Evolutionary conservation across 2,797 vertebrate species (phyloP), one percentile per base, ranked within the genome.

Genomic region (Lithobates sylvaticus): DNA sequence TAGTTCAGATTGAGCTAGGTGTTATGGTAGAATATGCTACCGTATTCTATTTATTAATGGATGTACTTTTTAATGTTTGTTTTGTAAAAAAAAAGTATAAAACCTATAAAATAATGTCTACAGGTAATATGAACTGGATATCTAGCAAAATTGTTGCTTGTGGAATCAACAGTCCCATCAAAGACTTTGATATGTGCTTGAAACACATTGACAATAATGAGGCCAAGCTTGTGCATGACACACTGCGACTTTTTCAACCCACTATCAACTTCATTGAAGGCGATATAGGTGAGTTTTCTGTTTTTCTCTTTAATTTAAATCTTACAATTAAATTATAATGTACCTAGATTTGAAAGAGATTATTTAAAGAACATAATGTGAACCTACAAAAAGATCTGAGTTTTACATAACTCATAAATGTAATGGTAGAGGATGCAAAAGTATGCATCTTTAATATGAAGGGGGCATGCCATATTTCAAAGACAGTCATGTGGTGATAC

Each of bases 41-140:
- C 23, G 26, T 65, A 26, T 3, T 65, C 9, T 54, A 54, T 54
- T 54, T 12, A 47, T 47, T 47, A 47, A 12, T 10, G 8, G 3
- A 47, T 9, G 5, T n/a, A 23, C 6, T 61, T 9, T 12, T 61
- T 61, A 7, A 9, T 61, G 27, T 67, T 67, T 29, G 10, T 67
- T 27, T 12, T 47, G 10, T 47, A 27, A 3, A 67, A 27, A 27
- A 27, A 29, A 67, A 27, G 2, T 65, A 27, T n/a, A 27, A 58
- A 21, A 39, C 6, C 39, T 21, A 21, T 4, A 68, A 79, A 50
- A 21, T 44, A 47, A 10, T 27, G n/a, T 26, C 76, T 4, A 5
- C 90, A 98, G 97, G 96, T 47, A 96, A 89, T 76, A 91, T 94
- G 84, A 93, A 93, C 86, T 98, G 97, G 96, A 91, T 97, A 68